These are phyloP conservation scores for Scalopus aquaticus DNA, from an alignment of 2,113 vertebrate species.

Conservation along the genomic window DNA sequence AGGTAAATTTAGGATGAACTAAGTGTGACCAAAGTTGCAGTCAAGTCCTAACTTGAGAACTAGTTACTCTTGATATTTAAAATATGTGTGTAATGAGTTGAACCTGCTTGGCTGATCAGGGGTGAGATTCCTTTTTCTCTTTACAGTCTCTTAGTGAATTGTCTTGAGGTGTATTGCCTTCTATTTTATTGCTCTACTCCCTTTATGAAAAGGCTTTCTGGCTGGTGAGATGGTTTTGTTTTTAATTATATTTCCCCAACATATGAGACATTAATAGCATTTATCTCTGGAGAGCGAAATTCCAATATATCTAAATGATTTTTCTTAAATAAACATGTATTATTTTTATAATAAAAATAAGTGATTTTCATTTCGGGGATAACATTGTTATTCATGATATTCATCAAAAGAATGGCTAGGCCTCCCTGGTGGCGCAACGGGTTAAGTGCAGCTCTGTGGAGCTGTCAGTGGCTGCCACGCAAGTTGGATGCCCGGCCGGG, in stretches of 20 bases:
- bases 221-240: background rate
- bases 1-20: too few relatives aligned
- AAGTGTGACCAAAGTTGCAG: background rate
- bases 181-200: background rate
- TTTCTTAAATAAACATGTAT: background rate
- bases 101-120: background rate
- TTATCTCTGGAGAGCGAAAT: background rate
- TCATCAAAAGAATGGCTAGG: background rate
- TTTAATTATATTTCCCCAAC: background rate
- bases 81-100: background rate
- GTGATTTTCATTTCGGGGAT: background rate
- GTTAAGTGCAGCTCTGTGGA: too few relatives aligned
- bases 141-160: background rate
- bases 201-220: background rate
- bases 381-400: background rate
- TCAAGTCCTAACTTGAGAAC: background rate
- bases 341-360: slow-evolving; percentile 3
- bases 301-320: too few relatives aligned
- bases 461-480: too few relatives aligned
- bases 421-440: too few relatives aligned
- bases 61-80: background rate
- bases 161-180: background rate
- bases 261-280: background rate
- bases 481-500: too few relatives aligned
- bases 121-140: background rate